phyloP scores from a whole-genome alignment of 1,140 invertebrate genomes.

The Caligus rogercresseyi region DNA sequence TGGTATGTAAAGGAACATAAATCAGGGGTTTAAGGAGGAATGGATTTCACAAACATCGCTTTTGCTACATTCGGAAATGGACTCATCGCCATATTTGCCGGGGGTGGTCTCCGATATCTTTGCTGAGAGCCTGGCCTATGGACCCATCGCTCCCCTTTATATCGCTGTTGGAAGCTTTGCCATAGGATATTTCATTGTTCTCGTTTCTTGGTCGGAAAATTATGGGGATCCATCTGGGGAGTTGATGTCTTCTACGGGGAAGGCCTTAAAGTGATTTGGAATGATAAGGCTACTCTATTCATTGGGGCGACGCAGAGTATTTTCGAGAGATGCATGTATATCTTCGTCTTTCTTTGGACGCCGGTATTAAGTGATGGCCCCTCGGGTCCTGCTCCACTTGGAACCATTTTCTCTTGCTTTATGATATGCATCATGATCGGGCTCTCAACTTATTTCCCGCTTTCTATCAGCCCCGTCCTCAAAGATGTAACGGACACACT shows the following conservation, averaged over 20 bases:
- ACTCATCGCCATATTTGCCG: conserved; percentile 42
- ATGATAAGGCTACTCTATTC: conserved; percentile 34
- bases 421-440: conserved; percentile 52
- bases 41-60: conserved; percentile 40
- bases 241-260: conserved; percentile 26
- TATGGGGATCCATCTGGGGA: conserved; percentile 33
- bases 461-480: too few relatives aligned
- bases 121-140: conserved; percentile 40
- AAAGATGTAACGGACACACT: conserved; percentile 25
- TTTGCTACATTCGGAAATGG: conserved; percentile 48
- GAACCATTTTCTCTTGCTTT: conserved; percentile 41
- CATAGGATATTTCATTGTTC: conserved; percentile 35
- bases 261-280: conserved; percentile 29
- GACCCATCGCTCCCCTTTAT: conserved; percentile 42
- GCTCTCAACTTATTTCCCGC: too few relatives aligned
- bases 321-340: conserved; percentile 55
- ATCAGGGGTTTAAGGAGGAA: conserved; percentile 34
- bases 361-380: conserved; percentile 31
- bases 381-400: conserved; percentile 29
- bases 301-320: conserved; percentile 45
- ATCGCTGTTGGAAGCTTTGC: conserved; percentile 39
- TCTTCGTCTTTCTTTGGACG: conserved; percentile 55
- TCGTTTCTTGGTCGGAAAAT: conserved; percentile 42
- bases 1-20: conserved; percentile 50
- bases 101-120: conserved; percentile 43